Base-by-base conservation (phyloP, 1,140 invertebrate species). In the Drosophila nebulosa region DNA sequence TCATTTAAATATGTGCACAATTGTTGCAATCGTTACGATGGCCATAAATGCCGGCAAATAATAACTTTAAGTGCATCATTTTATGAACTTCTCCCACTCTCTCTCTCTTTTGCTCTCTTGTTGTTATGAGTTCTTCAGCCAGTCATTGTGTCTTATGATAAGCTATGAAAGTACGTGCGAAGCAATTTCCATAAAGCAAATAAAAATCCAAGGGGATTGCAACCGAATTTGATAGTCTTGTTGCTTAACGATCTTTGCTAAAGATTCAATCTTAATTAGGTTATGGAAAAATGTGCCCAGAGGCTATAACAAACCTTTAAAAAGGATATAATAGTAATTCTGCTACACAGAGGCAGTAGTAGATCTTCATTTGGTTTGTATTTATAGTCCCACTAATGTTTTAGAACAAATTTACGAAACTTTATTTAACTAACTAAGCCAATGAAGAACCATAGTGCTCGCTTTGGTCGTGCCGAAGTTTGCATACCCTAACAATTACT, bases 51-150 rank as follows among this genome's bases (percentile, higher is more conserved):
- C 69, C 64, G 52, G 67, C 66, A 74, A 81, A 86, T 85, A 85
- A 85, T 85, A 81, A 80, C 81, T 85, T 86, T 62, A 86, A 85
- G 80, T 86, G 81, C 81, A 85, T 71, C 79, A 85, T 81, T 80
- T 81, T 64, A 72, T 58, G 71, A 79, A 86, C 60, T 80, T 77
- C 65, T 21, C 39, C 3, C 39, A 1, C 6, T 18, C 39, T 46
- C 39, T 21, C 18, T 10, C 9, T 9, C 16, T 46, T 0, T 21
- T 16, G 18, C 39, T 46, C 5, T 21, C 16, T 46, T 16, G 7
- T 7, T 10, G 39, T 21, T 46, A 18, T 46, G 16, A 21, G 5
- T 52, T 39, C 24, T 39, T 16, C 9, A 39, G 26, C 14, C 27
- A 27, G 18, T 30, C 27, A 16, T 67, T 16, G 16, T 46, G 1